These are phyloP conservation scores for Zoanthus gigantus DNA, from an alignment of 92 coral and sea anemone genomes.

Conservation along the genomic window DNA sequence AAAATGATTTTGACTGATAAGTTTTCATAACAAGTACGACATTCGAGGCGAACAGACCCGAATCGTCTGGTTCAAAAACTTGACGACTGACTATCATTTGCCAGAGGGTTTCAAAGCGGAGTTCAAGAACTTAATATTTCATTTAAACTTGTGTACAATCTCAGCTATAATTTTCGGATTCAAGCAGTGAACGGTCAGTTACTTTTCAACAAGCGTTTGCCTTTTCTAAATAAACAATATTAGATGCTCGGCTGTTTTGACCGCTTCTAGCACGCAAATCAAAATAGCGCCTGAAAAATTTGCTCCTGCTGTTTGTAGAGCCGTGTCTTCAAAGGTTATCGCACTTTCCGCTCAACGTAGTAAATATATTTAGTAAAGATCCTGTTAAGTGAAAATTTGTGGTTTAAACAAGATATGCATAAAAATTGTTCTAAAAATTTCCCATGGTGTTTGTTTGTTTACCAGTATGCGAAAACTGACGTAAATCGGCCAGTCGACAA, in stretches of 20 bases:
- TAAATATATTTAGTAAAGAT: not conserved
- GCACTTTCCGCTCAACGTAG: not conserved
- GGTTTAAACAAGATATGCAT: not conserved
- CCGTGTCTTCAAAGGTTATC: not conserved
- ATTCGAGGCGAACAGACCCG: not conserved
- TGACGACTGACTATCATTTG: not conserved
- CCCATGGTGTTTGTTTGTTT: not conserved
- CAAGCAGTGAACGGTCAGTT: not conserved
- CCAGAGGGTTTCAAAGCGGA: not conserved
- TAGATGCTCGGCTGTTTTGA: not conserved
- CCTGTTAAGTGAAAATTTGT: not conserved
- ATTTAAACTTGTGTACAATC: not conserved
- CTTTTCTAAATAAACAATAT: not conserved
- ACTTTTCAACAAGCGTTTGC: not conserved
- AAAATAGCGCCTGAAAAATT: not conserved
- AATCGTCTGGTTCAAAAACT: not conserved
- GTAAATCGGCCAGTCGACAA: not conserved
- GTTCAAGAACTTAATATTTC: not conserved
- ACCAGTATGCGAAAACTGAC: not conserved
- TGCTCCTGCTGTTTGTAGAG: too few relatives aligned
- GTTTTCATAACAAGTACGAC: not conserved
- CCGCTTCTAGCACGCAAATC: conserved; percentile 5
- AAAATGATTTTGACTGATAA: not conserved
- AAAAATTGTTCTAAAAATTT: not conserved
- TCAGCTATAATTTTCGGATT: not conserved